Base-by-base conservation (phyloP, 1,140 invertebrate species). In the Drosophila sp. region DNA sequence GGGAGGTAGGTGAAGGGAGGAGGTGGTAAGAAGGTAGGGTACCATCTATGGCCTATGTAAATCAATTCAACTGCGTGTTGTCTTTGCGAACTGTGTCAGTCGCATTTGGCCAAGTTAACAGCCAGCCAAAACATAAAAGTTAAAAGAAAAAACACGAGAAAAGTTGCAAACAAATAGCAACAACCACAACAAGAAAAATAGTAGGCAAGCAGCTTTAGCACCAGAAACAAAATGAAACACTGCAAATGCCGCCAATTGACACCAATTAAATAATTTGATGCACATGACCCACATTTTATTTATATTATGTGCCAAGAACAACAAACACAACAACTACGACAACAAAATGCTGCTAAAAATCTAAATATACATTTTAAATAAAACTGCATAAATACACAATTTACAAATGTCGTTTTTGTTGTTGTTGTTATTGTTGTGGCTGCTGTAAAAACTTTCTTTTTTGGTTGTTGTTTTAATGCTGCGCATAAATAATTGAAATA, bases 191-290 rank as follows among this genome's bases (percentile, higher is more conserved):
- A 13, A 43, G 50, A 64, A 58, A 65, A n/a, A n/a, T n/a, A n/a
- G n/a, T 2, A 48, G 54, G 27, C 25, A 46, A 48, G 63, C 2
- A 29, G 27, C 27, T 29, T 29, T 29, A 29, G 6, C 27, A 29
- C 2, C 27, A 29, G n/a, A 41, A 69, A 41, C 54, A 72, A 84
- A 65, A 75, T 64, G 57, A 66, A 67, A 72, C 57, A 13, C 53
- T 72, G 62, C 63, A 72, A 72, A 72, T 45, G 63, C 45, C 54
- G 76, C 69, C 83, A 89, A 89, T 89, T 89, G 83, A 89, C 83
- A 89, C 84, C 83, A 89, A 89, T 89, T 89, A 89, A 89, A 83
- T 89, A 89, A 89, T 89, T 89, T 89, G 84, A 89, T 89, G 83
- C 83, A 89, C 83, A 89, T 89, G 83, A 89, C 83, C 83, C 79